Percentiles rank a stretch among this genome's conserved stretches.
Evolutionary conservation across 1,140 invertebrate genomes (phyloP).

Genomic region (Bombus soroeensis): DNA sequence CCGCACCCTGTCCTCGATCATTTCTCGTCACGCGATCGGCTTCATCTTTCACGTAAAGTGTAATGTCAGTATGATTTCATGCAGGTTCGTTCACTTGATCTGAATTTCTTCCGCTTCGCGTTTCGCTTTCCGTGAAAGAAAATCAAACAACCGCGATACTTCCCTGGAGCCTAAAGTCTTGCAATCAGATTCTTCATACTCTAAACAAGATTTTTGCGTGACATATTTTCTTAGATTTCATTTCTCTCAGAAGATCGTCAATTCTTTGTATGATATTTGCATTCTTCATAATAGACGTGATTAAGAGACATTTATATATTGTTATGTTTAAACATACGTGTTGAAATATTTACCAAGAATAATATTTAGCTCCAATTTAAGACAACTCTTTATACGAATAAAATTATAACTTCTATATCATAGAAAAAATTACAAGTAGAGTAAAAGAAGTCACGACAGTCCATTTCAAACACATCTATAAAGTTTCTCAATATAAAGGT

Average conservation of each 20-base stretch:
- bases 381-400: background rate
- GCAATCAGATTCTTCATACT: no score
- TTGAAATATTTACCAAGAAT: background rate
- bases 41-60: conserved; percentile 29
- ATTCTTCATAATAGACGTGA: background rate
- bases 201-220: background rate
- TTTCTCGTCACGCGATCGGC: conserved; percentile 39
- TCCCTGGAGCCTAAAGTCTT: background rate
- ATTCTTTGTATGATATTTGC: background rate
- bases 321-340: background rate
- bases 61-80: background rate
- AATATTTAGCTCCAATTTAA: background rate
- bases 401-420: background rate
- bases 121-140: background rate
- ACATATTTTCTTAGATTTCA: background rate
- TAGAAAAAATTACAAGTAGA: background rate
- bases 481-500: background rate
- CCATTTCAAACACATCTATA: background rate
- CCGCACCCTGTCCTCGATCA: conserved; percentile 49
- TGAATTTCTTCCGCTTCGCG: background rate
- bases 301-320: background rate
- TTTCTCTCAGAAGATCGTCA: background rate
- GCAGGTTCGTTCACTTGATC: background rate
- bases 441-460: background rate
- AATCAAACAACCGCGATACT: background rate